Conservation (phyloP, 2,888 invertebrate genomes). For the Drosophila nr. fundita region DNA sequence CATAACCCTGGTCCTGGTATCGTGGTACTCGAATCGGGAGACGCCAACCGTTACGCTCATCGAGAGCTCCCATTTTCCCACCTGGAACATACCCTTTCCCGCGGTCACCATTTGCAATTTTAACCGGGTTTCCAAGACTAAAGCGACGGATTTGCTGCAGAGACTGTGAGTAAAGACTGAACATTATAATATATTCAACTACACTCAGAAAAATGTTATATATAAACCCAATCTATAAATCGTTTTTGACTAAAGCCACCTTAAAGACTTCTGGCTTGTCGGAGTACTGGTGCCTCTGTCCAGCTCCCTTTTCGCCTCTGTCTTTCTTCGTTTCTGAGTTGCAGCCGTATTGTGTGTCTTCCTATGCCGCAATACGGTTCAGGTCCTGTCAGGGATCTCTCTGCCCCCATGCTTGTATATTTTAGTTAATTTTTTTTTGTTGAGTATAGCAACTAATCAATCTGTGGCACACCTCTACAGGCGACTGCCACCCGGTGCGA, state of each 20-base stretch:
- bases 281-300: too few relatives aligned
- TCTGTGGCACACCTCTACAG: conserved; percentile 27
- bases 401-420: too few relatives aligned
- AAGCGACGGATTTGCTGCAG: conserved; percentile 82
- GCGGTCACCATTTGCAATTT: conserved; percentile 87
- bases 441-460: neutral
- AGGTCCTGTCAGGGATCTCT: too few relatives aligned
- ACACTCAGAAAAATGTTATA: neutral
- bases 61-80: conserved; percentile 86
- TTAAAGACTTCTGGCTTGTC: too few relatives aligned
- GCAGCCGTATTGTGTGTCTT: too few relatives aligned
- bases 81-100: conserved; percentile 87
- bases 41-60: conserved; percentile 88
- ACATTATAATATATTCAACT: neutral
- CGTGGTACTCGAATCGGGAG: conserved; percentile 87
- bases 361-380: too few relatives aligned
- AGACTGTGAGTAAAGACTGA: conserved; percentile 84
- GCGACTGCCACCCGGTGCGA: conserved; percentile 81
- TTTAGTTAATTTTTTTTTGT: neutral
- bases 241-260: too few relatives aligned
- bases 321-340: too few relatives aligned
- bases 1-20: conserved; percentile 86
- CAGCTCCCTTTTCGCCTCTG: too few relatives aligned
- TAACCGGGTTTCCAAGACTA: conserved; percentile 86
- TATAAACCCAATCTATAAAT: too few relatives aligned